Conservation (phyloP, 2,797 vertebrate genomes). For the Phoebastria nigripes region DNA sequence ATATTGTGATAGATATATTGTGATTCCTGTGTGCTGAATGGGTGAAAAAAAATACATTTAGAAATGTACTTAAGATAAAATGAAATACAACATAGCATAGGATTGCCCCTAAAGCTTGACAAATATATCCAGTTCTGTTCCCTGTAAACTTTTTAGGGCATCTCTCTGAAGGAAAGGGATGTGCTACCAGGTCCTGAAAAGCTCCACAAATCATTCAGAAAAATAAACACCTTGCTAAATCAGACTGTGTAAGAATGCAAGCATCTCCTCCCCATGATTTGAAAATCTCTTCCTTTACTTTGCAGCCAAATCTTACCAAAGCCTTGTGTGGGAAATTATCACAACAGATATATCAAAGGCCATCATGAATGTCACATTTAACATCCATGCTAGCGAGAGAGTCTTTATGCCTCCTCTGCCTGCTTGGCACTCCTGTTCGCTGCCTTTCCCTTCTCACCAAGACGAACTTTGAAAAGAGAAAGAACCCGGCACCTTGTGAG, state of each 20-base stretch:
- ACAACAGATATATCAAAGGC: neutral
- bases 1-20: neutral
- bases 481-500: neutral
- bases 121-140: neutral
- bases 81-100: neutral
- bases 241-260: neutral
- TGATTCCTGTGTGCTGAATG: neutral
- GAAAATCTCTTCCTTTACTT: neutral
- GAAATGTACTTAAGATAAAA: neutral
- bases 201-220: neutral
- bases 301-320: neutral
- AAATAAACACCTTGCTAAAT: neutral
- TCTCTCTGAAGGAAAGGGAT: neutral
- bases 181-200: neutral
- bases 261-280: neutral
- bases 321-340: neutral
- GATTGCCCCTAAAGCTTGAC: neutral
- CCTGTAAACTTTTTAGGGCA: neutral
- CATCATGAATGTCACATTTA: neutral
- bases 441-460: neutral
- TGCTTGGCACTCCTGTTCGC: neutral
- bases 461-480: neutral
- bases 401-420: neutral
- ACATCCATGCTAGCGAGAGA: neutral
- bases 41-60: neutral